Evolutionary conservation across 2,888 invertebrate genomes (phyloP), one percentile per base, ranked within the genome.

Genomic region (Trachelus tabidus): DNA sequence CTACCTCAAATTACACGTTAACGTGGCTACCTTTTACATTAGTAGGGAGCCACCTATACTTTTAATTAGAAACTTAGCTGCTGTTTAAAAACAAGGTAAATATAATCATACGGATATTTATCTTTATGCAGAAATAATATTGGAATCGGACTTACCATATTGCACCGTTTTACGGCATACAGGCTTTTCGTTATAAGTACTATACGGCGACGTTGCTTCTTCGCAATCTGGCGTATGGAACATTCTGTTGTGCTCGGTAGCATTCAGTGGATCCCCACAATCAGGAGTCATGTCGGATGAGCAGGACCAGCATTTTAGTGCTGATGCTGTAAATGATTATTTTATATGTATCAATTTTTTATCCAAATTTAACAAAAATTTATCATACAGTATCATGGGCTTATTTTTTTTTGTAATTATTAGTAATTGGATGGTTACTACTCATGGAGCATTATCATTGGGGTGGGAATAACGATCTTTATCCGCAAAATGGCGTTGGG

Each of bases 101-200:
- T 15, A 15, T 4, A 37, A 37, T 56, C 6, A 6, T 23, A 23
- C 9, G 40, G 40, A 56, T 23, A 23, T 23, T 6, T 56, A 0
- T 15, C 15, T 56, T 23, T 23, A 2, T 23, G 23, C 23, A 15
- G 23, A 23, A 23, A 9, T 23, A 56, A 56, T 35, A 23, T 33
- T 75, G 73, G 71, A 56, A 76, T 56, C 34, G 69, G 68, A 92
- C 94, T 94, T 92, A 96, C 96, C 94, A 92, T 94, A 94, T 92
- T 95, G 95, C 85, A 95, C 95, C 83, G 94, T 94, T 90, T 96
- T 96, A 89, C 95, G 95, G 92, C 96, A 96, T 79, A 95, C 95
- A 34, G 95, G 94, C 83, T 85, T 91, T 68, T 84, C 85, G 76
- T 84, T 81, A 73, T 85, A 88, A 3, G 85, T 69, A 33, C 33